phyloP scores from a whole-genome alignment of 2,888 invertebrate genomes.

The Netelia fuscicornis region DNA sequence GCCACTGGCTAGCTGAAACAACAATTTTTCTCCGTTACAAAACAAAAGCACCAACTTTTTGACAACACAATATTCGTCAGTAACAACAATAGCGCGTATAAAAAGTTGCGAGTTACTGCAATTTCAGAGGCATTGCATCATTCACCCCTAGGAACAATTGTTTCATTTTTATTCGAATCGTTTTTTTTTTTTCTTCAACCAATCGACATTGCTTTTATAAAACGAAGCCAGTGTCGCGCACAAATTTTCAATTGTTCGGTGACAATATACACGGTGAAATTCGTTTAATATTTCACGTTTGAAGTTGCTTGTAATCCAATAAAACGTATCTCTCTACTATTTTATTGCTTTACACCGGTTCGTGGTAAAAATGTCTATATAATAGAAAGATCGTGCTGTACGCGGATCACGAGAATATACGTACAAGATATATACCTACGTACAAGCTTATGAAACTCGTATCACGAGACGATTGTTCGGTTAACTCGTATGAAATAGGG shows the following conservation, averaged over 20 bases:
- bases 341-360: background rate
- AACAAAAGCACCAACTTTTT: no score
- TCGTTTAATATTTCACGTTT: background rate
- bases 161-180: background rate
- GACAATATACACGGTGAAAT: no score
- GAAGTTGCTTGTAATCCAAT: background rate
- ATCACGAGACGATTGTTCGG: background rate
- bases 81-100: background rate
- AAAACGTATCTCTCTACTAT: background rate
- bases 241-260: slow-evolving; percentile 9
- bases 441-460: background rate
- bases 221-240: background rate
- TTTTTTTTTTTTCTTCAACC: background rate
- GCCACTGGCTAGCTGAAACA: background rate
- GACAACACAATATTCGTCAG: background rate
- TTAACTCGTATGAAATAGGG: background rate
- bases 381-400: background rate
- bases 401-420: background rate
- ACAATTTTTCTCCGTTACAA: no score
- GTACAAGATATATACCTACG: background rate
- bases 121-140: background rate
- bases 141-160: background rate
- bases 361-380: background rate
- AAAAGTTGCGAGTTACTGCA: background rate
- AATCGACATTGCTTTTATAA: slow-evolving; percentile 2